Conservation (phyloP, 2,888 invertebrate species). For the Philereme transversata region DNA sequence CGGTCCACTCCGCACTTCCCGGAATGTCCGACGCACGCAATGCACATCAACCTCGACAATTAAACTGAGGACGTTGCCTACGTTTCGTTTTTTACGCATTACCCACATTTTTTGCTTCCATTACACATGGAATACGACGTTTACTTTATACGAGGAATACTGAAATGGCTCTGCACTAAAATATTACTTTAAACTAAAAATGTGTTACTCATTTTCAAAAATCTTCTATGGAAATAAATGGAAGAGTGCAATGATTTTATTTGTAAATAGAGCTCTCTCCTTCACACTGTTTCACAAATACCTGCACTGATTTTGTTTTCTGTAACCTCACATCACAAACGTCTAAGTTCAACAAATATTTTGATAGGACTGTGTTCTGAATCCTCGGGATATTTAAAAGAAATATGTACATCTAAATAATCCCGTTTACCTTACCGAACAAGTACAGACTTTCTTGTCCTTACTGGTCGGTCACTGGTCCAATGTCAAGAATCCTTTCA, state of each 20-base stretch:
- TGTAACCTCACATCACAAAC: conserved; percentile 18
- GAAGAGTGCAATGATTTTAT: conserved; percentile 1
- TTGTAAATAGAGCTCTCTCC: conserved; percentile 8
- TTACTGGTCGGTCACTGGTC: conserved; percentile 17
- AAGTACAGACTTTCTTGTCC: conserved; percentile 24
- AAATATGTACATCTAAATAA: conserved; percentile 7
- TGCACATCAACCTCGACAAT: conserved; percentile 32
- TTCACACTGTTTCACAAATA: conserved; percentile 18
- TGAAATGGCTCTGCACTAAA: neutral
- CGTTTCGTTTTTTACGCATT: conserved; percentile 29
- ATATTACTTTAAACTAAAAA: neutral
- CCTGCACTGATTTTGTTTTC: conserved; percentile 16
- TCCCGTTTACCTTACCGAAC: conserved; percentile 22
- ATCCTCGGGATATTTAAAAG: no score
- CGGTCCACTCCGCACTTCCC: conserved; percentile 57
- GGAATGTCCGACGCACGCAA: conserved; percentile 59
- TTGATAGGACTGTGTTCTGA: conserved; percentile 17
- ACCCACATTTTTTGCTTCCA: conserved; percentile 11
- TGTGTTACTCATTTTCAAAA: neutral
- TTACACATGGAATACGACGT: conserved; percentile 6
- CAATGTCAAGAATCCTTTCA: conserved; percentile 36
- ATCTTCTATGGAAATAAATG: neutral
- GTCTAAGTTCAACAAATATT: conserved; percentile 28
- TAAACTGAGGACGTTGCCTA: conserved; percentile 29
- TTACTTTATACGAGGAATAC: neutral